A percentile compares a stretch with the other conserved stretches of the same genome.
phyloP scores from a whole-genome alignment of 2,888 invertebrate genomes.

The Idaea dimidiata region DNA sequence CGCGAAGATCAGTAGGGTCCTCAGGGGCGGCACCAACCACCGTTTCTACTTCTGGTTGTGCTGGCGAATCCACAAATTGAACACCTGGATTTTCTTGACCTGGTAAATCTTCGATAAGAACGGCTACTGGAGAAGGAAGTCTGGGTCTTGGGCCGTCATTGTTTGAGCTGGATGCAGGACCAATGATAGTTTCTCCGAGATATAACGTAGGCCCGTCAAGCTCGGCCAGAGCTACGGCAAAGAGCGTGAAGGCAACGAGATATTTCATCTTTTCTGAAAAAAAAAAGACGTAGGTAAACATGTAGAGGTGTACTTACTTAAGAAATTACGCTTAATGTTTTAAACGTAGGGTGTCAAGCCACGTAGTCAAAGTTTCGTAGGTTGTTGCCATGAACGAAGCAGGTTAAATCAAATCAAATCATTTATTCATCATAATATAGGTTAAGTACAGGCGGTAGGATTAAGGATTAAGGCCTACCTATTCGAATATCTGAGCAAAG shows the following conservation, averaged over 20 bases:
- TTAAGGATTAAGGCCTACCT: too few relatives aligned
- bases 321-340: too few relatives aligned
- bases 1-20: neutral
- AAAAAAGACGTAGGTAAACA: neutral
- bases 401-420: too few relatives aligned
- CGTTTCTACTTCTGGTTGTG: neutral
- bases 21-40: neutral
- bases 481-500: too few relatives aligned
- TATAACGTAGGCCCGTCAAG: neutral
- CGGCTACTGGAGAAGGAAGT: neutral
- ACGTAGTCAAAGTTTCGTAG: too few relatives aligned
- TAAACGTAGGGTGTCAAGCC: too few relatives aligned
- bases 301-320: too few relatives aligned
- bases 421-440: too few relatives aligned
- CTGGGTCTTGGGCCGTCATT: neutral
- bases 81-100: neutral
- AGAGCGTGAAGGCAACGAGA: neutral
- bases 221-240: neutral
- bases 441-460: too few relatives aligned
- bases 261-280: neutral
- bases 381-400: too few relatives aligned
- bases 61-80: neutral
- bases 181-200: neutral
- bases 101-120: neutral
- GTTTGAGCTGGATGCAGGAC: neutral